A percentile compares a stretch with the other conserved stretches of the same genome.
These are phyloP conservation scores for Vombatus ursinus DNA, from an alignment of 2,113 vertebrate genomes.

Conservation along the genomic window DNA sequence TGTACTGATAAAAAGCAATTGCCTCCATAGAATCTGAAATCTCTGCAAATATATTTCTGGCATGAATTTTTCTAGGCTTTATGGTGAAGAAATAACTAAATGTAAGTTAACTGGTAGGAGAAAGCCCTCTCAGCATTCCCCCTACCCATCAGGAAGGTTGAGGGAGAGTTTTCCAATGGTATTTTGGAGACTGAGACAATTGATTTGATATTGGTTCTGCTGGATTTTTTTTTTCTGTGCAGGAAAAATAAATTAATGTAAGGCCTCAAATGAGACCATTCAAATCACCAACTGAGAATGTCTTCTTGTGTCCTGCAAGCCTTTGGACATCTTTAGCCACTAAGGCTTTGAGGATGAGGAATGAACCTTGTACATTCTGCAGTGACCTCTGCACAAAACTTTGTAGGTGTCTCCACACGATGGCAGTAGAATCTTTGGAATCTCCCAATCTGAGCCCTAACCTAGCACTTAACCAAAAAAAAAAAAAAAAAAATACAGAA, in stretches of 20 bases:
- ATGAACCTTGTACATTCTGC: background rate
- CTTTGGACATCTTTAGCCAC: background rate
- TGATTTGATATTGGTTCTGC: background rate
- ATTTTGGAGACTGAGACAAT: background rate
- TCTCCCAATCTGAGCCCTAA: conserved; percentile 17
- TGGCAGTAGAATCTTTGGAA: conserved; percentile 84
- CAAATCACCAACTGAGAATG: background rate
- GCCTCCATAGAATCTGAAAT: background rate
- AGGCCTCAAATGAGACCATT: background rate
- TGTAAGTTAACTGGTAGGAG: background rate
- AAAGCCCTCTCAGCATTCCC: background rate
- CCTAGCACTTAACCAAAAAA: background rate
- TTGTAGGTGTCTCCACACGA: conserved; percentile 76
- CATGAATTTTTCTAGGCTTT: background rate
- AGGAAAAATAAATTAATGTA: background rate
- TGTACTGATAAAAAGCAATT: background rate
- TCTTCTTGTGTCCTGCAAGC: background rate
- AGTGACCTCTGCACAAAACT: background rate
- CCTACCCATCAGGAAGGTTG: background rate
- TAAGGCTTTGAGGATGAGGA: background rate
- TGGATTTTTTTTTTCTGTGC: background rate
- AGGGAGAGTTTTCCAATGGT: background rate
- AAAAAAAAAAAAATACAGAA: background rate
- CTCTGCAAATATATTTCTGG: background rate
- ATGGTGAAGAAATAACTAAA: background rate